These are phyloP conservation scores for Campoplex nolae DNA, from an alignment of 2,888 invertebrate species.

Conservation along the genomic window DNA sequence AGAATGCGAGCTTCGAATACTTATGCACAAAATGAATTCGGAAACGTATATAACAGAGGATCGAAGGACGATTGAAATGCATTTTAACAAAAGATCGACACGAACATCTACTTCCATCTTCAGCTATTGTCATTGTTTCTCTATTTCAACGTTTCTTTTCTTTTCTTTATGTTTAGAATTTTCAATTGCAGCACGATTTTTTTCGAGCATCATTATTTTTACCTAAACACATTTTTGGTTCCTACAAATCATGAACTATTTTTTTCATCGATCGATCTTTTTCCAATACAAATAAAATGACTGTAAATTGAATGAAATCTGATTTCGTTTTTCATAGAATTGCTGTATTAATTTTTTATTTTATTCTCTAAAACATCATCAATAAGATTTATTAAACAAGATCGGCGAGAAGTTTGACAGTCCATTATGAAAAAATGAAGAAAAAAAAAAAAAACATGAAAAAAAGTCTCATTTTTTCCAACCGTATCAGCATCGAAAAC, in stretches of 20 bases:
- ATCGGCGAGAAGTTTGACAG: neutral
- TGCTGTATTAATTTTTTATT: neutral
- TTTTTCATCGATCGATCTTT: neutral
- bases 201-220: neutral
- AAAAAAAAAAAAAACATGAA: too few relatives aligned
- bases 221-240: neutral
- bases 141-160: neutral
- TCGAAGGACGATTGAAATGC: conserved; percentile 26
- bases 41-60: neutral
- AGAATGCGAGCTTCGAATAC: conserved; percentile 33
- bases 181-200: neutral
- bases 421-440: neutral
- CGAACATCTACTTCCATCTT: neutral
- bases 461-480: neutral
- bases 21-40: conserved; percentile 36
- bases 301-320: neutral
- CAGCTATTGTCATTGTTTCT: neutral
- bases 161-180: neutral
- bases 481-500: neutral
- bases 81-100: neutral
- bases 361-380: neutral
- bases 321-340: neutral
- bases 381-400: neutral
- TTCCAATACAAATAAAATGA: neutral
- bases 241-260: neutral